These are phyloP conservation scores for Endomychus coccineus DNA, from an alignment of 2,888 invertebrate species.

Conservation along the genomic window DNA sequence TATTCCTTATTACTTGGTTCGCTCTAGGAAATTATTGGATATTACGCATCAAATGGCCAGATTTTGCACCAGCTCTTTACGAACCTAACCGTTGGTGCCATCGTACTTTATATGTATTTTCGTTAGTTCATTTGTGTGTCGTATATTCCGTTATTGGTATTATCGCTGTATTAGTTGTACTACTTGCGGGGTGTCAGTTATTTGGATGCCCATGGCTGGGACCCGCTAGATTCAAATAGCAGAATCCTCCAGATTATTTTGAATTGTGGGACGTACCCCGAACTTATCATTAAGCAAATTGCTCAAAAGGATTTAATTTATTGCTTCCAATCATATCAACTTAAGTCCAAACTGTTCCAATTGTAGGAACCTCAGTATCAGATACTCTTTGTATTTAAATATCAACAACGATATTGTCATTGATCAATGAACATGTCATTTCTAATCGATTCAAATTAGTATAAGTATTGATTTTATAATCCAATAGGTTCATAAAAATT, in stretches of 20 bases:
- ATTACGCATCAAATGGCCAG: slow-evolving; percentile 67
- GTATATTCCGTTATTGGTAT: slow-evolving; percentile 58
- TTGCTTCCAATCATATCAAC: too few relatives aligned
- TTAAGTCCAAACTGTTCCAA: too few relatives aligned
- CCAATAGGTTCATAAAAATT: too few relatives aligned
- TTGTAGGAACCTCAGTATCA: too few relatives aligned
- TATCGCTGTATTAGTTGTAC: slow-evolving; percentile 51
- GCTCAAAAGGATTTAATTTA: too few relatives aligned
- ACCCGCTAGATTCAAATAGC: slow-evolving; percentile 58
- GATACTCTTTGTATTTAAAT: too few relatives aligned
- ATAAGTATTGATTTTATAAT: too few relatives aligned
- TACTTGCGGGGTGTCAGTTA: slow-evolving; percentile 60
- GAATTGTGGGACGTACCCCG: slow-evolving; percentile 40
- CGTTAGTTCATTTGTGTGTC: slow-evolving; percentile 63
- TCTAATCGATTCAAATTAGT: too few relatives aligned
- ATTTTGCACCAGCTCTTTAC: slow-evolving; percentile 62
- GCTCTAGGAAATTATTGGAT: slow-evolving; percentile 75
- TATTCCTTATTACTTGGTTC: slow-evolving; percentile 69
- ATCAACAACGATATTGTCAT: too few relatives aligned
- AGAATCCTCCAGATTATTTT: slow-evolving; percentile 40
- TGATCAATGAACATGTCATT: too few relatives aligned
- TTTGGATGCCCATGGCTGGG: slow-evolving; percentile 65
- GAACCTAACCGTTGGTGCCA: slow-evolving; percentile 77
- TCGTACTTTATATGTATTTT: slow-evolving; percentile 68
- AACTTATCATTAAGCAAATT: slow-evolving; percentile 38